Evolutionary conservation across 2,797 vertebrate species (phyloP).

Genomic region (Poecilia gillii): DNA sequence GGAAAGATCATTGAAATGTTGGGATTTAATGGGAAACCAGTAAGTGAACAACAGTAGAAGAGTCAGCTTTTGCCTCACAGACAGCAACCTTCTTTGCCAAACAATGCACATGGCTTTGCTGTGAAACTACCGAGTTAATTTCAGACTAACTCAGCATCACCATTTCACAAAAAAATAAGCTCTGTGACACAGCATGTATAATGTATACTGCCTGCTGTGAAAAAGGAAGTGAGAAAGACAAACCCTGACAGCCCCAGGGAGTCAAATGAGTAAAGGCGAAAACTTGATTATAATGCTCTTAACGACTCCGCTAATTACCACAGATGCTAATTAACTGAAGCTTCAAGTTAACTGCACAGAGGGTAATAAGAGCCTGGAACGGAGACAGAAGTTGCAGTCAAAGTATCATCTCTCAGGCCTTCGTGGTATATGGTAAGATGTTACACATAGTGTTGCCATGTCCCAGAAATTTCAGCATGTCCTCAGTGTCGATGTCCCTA

Average conservation of each 20-base stretch:
- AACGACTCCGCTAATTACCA: conserved; percentile 82
- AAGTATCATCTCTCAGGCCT: conserved; percentile 75
- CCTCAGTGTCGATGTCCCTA: conserved; percentile 41
- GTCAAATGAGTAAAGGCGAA: conserved; percentile 75
- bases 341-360: conserved; percentile 78
- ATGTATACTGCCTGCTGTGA: conserved; percentile 73
- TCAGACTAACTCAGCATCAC: conserved; percentile 57
- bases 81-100: conserved; percentile 25
- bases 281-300: conserved; percentile 82
- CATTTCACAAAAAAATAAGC: conserved; percentile 63
- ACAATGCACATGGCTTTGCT: conserved; percentile 23
- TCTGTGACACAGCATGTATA: conserved; percentile 74
- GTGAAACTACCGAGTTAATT: conserved; percentile 53
- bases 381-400: conserved; percentile 74
- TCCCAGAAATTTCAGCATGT: conserved; percentile 45
- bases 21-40: background rate
- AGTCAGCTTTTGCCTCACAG: conserved; percentile 33
- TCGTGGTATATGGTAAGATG: conserved; percentile 60
- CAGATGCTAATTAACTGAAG: conserved; percentile 79
- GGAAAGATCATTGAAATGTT: background rate
- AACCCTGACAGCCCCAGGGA: conserved; percentile 77
- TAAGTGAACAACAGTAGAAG: background rate
- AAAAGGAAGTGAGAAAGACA: conserved; percentile 66
- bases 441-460: conserved; percentile 53
- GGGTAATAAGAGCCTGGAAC: conserved; percentile 77